phyloP scores from a whole-genome alignment of 1,140 invertebrate genomes.

The Stegodyphus mimosarum region DNA sequence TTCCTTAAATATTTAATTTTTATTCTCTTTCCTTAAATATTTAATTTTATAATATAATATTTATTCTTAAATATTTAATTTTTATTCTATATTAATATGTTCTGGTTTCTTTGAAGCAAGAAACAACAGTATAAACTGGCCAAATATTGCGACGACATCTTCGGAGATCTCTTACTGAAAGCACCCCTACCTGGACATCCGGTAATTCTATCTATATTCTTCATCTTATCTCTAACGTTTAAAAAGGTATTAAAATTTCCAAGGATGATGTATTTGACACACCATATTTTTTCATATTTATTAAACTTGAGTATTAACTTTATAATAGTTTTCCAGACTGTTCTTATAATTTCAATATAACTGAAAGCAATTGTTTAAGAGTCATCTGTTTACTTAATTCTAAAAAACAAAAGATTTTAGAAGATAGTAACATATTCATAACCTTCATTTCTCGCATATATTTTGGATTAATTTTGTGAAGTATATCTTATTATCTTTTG shows the following conservation, averaged over 20 bases:
- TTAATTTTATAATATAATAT: too few species aligned
- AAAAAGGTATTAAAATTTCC: neutral
- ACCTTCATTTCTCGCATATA: too few species aligned
- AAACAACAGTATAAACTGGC: slow-evolving; percentile 97
- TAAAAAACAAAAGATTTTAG: too few species aligned
- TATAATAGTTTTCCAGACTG: neutral
- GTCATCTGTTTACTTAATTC: too few species aligned
- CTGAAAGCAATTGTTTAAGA: too few species aligned
- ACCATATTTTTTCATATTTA: neutral
- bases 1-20: too few species aligned
- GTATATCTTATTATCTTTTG: too few species aligned
- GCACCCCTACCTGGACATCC: slow-evolving; percentile 91
- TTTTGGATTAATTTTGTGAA: too few species aligned
- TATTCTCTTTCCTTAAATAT: too few species aligned
- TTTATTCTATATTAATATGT: neutral
- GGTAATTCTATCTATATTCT: slow-evolving; percentile 71
- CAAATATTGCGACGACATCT: slow-evolving; percentile 98
- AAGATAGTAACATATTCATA: too few species aligned
- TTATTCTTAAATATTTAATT: too few species aligned
- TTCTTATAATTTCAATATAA: neutral
- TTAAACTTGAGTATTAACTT: neutral
- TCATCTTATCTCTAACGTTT: neutral
- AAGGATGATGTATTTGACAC: neutral
- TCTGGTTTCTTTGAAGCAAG: slow-evolving; percentile 73
- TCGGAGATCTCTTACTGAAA: slow-evolving; percentile 93